Base-by-base conservation (phyloP, 2,797 vertebrate species). In the Pagetopsis macropterus region DNA sequence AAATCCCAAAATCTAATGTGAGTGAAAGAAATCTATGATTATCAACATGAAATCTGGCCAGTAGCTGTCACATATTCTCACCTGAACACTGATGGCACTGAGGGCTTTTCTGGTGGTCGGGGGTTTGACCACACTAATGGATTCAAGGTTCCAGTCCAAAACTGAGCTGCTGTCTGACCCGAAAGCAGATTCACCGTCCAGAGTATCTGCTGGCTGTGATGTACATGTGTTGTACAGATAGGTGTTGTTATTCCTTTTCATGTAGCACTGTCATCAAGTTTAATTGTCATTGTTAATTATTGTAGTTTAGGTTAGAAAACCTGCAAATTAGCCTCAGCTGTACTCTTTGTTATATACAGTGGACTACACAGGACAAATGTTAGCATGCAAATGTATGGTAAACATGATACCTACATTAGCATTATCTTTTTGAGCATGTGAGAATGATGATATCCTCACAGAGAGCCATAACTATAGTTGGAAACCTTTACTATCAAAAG, bases 21-120 rank as follows among this genome's bases (percentile, higher is more conserved):
- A 58, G 52, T 27, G 27, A 27, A 27, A 27, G 27, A 27, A 27
- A 27, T 27, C 27, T 27, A 27, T 27, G 27, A 27, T 27, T 27
- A 27, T 27, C 27, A 27, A 27, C 27, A 27, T 27, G 27, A 27
- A 27, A 13, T 52, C 17, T 33, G 3, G 13, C 21, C 40, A 2
- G 33, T 37, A 37, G 8, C 33, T 37, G 8, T 37, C 33, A 7
- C 33, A 9, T 1, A 11, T 27, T 68, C 52, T 75, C 89, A 98
- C 96, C 94, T 96, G 93, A 55, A 92, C 76, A 14, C 83, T 92
- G 87, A 98, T 93, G 68, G 95, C 95, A 1, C 94, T 95, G 75
- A 99, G 95, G 59, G 93, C 84, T 84, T 92, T 98, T 60, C 95
- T 92, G 0, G 83, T 84, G 19, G 94, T 87, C 21, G 93, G 92